A percentile compares a stretch with the other conserved stretches of the same genome.
Conservation (phyloP, 64 coral and sea anemone species). For the Stichodactyla mertensii region DNA sequence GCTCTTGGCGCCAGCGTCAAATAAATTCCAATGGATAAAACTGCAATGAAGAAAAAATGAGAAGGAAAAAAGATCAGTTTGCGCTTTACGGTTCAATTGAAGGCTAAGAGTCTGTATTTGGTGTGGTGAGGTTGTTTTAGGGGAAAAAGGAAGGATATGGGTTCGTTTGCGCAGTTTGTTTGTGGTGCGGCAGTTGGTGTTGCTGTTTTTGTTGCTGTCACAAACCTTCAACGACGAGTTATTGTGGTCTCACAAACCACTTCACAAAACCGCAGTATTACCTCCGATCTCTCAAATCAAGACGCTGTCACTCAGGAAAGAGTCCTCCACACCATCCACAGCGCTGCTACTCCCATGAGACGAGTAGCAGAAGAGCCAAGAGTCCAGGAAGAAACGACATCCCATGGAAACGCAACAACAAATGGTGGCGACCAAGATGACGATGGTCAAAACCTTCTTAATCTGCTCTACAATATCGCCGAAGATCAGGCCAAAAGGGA, state of each 20-base stretch:
- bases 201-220: conserved; percentile 57
- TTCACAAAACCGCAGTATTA: neutral
- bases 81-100: neutral
- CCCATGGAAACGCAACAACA: conserved; percentile 14
- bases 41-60: neutral
- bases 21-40: neutral
- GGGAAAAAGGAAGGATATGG: conserved; percentile 18
- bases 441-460: conserved; percentile 72
- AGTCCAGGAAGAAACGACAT: neutral
- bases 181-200: conserved; percentile 72
- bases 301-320: neutral
- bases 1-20: conserved; percentile 57
- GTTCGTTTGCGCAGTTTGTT: conserved; percentile 63
- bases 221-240: conserved; percentile 16
- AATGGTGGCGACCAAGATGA: neutral
- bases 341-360: conserved; percentile 67
- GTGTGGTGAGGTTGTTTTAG: neutral
- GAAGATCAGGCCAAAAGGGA: conserved; percentile 92
- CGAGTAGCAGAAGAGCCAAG: conserved; percentile 11
- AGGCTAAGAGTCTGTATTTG: neutral
- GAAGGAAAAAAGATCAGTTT: neutral
- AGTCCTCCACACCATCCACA: conserved; percentile 43
- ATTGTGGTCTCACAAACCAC: neutral
- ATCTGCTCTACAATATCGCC: conserved; percentile 84
- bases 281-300: neutral